Evolutionary conservation across 1,140 invertebrate species (phyloP).

Genomic region (Littorina saxatilis): DNA sequence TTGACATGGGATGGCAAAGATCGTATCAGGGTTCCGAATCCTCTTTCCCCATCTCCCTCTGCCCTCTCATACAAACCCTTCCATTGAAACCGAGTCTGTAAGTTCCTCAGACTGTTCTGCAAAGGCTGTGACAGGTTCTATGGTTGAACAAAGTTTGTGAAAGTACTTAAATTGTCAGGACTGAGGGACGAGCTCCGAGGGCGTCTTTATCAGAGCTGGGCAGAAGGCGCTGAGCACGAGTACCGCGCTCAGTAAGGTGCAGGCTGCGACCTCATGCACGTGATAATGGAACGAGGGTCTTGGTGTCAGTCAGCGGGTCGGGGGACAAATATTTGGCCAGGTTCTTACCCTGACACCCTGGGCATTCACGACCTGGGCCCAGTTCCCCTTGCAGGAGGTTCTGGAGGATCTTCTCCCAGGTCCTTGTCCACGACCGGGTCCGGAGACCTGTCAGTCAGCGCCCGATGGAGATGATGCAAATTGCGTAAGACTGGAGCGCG

Average conservation of each 20-base stretch:
- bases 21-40: too few species aligned
- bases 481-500: slow-evolving; percentile 29
- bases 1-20: too few species aligned
- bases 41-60: too few species aligned
- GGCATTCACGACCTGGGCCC: not conserved
- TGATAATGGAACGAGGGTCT: slow-evolving; percentile 25
- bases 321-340: slow-evolving; percentile 35
- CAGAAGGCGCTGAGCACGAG: not conserved
- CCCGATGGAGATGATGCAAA: slow-evolving; percentile 34
- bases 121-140: not conserved
- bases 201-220: slow-evolving; percentile 32
- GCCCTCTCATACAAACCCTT: too few species aligned
- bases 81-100: too few species aligned
- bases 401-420: slow-evolving; percentile 13
- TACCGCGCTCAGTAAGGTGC: not conserved
- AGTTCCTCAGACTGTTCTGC: not conserved
- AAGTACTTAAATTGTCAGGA: slow-evolving; percentile 34
- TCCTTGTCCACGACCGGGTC: slow-evolving; percentile 19
- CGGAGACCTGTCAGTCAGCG: slow-evolving; percentile 23
- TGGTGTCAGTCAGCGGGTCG: slow-evolving; percentile 25
- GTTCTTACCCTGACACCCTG: slow-evolving; percentile 32
- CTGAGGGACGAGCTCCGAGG: not conserved
- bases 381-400: not conserved
- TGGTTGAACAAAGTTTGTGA: slow-evolving; percentile 13
- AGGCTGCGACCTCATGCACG: slow-evolving; percentile 34